Conservation (phyloP, 2,113 vertebrate species). For the Bolborhynchus lineola region DNA sequence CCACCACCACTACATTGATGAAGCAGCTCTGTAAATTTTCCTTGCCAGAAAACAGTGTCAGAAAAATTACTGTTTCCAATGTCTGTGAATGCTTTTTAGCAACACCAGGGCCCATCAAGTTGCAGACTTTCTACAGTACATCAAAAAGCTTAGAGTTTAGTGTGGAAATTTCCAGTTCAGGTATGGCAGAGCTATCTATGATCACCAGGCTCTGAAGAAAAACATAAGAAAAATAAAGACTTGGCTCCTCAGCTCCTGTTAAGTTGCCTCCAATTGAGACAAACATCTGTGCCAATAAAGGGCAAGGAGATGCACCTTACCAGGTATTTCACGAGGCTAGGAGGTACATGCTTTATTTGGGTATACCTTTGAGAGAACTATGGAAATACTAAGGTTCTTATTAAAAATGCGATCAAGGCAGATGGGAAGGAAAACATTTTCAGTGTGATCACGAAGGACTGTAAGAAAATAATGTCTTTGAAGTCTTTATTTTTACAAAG, state of each 20-base stretch:
- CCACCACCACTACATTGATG: not conserved
- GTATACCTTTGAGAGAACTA: not conserved
- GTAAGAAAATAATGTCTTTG: not conserved
- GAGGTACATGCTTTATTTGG: not conserved
- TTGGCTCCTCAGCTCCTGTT: not conserved
- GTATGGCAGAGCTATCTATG: not conserved
- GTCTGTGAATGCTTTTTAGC: not conserved
- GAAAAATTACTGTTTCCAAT: not conserved
- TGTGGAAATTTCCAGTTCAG: not conserved
- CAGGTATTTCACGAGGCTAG: fast-evolving
- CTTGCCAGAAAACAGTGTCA: not conserved
- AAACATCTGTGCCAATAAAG: not conserved
- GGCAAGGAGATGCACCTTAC: not conserved
- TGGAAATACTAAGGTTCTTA: not conserved
- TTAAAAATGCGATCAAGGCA: not conserved
- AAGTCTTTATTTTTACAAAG: not conserved
- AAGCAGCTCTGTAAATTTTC: not conserved
- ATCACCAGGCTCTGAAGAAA: not conserved
- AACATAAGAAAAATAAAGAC: not conserved
- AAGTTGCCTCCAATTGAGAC: not conserved
- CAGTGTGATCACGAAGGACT: not conserved
- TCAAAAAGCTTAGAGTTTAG: not conserved
- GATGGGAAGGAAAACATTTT: not conserved
- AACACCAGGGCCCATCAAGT: not conserved
- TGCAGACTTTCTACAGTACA: not conserved